phyloP scores from a whole-genome alignment of 2,113 vertebrate genomes.

The Amblyornis subalaris region DNA sequence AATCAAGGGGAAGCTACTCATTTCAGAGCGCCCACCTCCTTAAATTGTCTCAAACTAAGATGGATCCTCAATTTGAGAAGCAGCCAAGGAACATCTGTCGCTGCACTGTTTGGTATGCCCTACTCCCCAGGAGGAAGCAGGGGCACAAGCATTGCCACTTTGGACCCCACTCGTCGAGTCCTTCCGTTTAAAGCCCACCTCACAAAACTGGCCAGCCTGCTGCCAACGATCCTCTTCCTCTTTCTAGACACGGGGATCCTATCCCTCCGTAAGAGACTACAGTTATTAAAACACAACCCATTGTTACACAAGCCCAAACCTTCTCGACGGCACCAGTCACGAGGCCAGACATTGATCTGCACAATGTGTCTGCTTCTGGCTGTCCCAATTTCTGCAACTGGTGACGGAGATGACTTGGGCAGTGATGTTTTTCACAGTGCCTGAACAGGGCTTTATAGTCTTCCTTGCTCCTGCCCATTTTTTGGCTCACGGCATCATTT shows the following conservation, averaged over 20 bases:
- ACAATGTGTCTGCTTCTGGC: not conserved
- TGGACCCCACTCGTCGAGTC: not conserved
- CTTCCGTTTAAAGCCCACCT: not conserved
- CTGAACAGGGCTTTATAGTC: not conserved
- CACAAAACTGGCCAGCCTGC: not conserved
- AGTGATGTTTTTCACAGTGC: not conserved
- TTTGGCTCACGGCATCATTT: not conserved
- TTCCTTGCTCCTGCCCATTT: not conserved
- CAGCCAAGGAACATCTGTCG: not conserved
- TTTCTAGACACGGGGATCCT: not conserved
- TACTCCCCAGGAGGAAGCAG: not conserved
- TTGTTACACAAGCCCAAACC: not conserved
- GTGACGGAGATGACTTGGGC: not conserved
- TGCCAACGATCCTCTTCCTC: not conserved
- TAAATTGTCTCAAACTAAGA: not conserved
- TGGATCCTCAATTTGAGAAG: not conserved
- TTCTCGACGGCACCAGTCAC: fast-evolving
- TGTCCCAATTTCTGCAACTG: fast-evolving
- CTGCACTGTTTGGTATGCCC: not conserved
- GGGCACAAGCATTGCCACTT: fast-evolving
- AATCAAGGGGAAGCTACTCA: not conserved
- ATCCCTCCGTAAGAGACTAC: not conserved
- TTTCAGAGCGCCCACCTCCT: not conserved
- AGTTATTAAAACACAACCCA: not conserved
- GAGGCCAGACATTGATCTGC: not conserved